Percentiles rank a stretch among this genome's conserved stretches.
These are phyloP conservation scores for Sinotaia quadrata DNA, from an alignment of 2,888 invertebrate species.

Conservation along the genomic window DNA sequence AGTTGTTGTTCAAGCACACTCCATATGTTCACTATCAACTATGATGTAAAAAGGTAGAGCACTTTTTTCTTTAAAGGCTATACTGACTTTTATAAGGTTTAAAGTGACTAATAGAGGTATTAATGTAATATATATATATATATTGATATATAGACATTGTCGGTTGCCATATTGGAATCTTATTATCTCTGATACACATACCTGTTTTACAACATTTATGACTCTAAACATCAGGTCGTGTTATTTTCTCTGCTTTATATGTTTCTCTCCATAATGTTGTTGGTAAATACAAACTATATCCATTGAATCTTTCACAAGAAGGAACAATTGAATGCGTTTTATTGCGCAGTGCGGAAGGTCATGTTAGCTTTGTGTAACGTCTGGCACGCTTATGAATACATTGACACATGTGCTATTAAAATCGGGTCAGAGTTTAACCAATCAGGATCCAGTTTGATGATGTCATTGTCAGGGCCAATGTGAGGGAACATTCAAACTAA, in stretches of 20 bases:
- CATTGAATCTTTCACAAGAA: not conserved
- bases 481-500: not conserved
- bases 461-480: not conserved
- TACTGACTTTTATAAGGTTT: too few relatives aligned
- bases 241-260: not conserved
- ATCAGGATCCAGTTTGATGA: not conserved
- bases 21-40: too few relatives aligned
- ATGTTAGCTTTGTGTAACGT: slow-evolving; percentile 15
- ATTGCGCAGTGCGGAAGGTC: slow-evolving; percentile 29
- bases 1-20: too few relatives aligned
- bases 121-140: too few relatives aligned
- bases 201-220: slow-evolving; percentile 23
- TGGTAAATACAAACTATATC: not conserved
- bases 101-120: too few relatives aligned
- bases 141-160: not conserved
- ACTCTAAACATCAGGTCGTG: not conserved
- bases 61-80: too few relatives aligned
- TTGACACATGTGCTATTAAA: not conserved
- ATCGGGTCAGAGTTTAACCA: slow-evolving; percentile 19
- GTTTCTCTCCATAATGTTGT: slow-evolving; percentile 5
- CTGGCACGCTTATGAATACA: slow-evolving; percentile 25
- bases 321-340: slow-evolving; percentile 17
- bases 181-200: slow-evolving; percentile 14
- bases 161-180: slow-evolving; percentile 25
- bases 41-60: too few relatives aligned